phyloP scores from a whole-genome alignment of 2,888 invertebrate genomes.

The Plebejus anna region DNA sequence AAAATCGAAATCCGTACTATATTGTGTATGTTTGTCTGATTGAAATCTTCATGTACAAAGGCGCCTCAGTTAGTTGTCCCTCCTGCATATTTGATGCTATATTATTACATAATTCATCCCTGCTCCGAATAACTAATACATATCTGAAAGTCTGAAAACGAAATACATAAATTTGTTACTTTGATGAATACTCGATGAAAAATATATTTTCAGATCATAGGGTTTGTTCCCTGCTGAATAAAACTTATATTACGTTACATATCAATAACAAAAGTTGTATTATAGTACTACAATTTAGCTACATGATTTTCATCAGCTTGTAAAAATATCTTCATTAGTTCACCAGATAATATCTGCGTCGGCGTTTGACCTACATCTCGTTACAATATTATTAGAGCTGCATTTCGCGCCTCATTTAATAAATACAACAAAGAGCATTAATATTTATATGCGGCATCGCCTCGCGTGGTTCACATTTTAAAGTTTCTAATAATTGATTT shows the following conservation, averaged over 20 bases:
- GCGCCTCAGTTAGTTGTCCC: slow-evolving; percentile 31
- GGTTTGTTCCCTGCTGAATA: neutral
- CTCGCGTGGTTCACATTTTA: slow-evolving; percentile 22
- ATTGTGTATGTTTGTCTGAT: neutral
- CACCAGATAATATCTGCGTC: neutral
- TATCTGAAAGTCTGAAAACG: neutral
- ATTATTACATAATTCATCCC: neutral
- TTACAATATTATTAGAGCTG: neutral
- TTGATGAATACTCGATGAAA: slow-evolving; percentile 1
- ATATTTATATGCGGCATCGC: slow-evolving; percentile 5
- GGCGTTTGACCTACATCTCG: neutral
- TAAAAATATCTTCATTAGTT: no score
- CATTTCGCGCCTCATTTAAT: slow-evolving; percentile 10
- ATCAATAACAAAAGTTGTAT: neutral
- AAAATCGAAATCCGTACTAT: no score
- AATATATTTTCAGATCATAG: neutral
- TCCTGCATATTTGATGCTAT: slow-evolving; percentile 30
- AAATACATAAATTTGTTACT: neutral
- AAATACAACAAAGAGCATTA: slow-evolving; percentile 25
- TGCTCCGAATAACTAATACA: slow-evolving; percentile 5
- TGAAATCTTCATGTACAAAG: slow-evolving; percentile 24
- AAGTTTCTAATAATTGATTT: slow-evolving; percentile 23
- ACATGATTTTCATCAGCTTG: no score
- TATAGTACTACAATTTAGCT: no score
- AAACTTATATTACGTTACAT: neutral